phyloP scores from a whole-genome alignment of 2,888 invertebrate genomes.

The Hyalella azteca region DNA sequence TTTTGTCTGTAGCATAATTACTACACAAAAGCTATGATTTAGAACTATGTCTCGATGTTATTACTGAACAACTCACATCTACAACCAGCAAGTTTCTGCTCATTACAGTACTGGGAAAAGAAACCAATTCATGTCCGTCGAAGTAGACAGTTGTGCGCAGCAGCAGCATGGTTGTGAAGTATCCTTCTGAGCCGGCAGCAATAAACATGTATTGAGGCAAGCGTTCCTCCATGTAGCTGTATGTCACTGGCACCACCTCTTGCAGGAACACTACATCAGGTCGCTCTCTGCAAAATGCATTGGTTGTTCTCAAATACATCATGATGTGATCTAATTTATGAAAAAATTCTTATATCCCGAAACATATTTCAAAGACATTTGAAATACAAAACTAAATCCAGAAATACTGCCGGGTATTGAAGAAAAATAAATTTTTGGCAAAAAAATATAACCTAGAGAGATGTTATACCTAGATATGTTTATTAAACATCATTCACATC shows the following conservation, averaged over 20 bases:
- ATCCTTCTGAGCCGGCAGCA: constrained; percentile 62
- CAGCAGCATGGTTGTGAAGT: constrained; percentile 66
- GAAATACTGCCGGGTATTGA: too few relatives aligned
- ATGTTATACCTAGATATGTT: too few relatives aligned
- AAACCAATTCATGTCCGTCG: constrained; percentile 64
- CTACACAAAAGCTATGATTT: not conserved
- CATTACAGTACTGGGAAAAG: constrained; percentile 66
- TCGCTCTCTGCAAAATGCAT: constrained; percentile 66
- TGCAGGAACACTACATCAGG: constrained; percentile 69
- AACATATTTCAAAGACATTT: too few relatives aligned
- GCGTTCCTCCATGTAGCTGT: constrained; percentile 63
- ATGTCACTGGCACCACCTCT: constrained; percentile 67
- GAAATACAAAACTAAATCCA: too few relatives aligned
- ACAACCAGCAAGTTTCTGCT: constrained; percentile 66
- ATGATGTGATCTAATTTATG: too few relatives aligned
- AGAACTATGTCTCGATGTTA: too few relatives aligned
- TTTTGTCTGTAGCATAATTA: not conserved
- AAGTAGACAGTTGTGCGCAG: constrained; percentile 63
- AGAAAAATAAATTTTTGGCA: too few relatives aligned
- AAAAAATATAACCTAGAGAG: too few relatives aligned
- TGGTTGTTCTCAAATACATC: too few relatives aligned
- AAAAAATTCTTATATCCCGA: too few relatives aligned
- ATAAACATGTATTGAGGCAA: constrained; percentile 64
- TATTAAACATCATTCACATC: too few relatives aligned
- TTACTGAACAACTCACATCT: constrained; percentile 64